A percentile compares a stretch with the other conserved stretches of the same genome.
These are phyloP conservation scores for Siderastrea siderea DNA, from an alignment of 92 coral and sea anemone genomes.

Conservation along the genomic window DNA sequence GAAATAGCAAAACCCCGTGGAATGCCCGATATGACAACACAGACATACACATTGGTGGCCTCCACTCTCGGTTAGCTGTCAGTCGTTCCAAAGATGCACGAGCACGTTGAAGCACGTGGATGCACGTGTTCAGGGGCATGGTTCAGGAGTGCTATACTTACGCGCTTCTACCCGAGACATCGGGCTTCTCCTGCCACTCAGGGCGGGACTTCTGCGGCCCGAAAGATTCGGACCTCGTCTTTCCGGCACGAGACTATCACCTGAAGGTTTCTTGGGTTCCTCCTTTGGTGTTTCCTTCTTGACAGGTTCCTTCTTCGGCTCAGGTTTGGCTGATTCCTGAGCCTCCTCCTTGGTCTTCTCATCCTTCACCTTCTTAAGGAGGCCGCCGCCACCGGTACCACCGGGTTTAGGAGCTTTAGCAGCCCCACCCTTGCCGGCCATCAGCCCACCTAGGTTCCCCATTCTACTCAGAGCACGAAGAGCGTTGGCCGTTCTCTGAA, in stretches of 20 bases:
- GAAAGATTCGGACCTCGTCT: conserved; percentile 43
- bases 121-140: conserved; percentile 33
- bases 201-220: conserved; percentile 81
- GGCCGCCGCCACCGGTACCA: conserved; percentile 38
- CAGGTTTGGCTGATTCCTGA: conserved; percentile 44
- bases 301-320: conserved; percentile 41
- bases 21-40: conserved; percentile 23
- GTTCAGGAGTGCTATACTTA: conserved; percentile 89
- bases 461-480: conserved; percentile 95
- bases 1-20: not conserved
- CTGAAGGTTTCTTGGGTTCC: conserved; percentile 43
- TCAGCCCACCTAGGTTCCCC: conserved; percentile 85
- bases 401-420: conserved; percentile 57
- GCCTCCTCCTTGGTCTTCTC: conserved; percentile 52
- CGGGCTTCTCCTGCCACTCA: conserved; percentile 84
- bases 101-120: conserved; percentile 27
- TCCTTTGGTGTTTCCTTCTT: conserved; percentile 43
- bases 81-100: conserved; percentile 27
- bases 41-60: not conserved
- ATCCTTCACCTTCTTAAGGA: conserved; percentile 64
- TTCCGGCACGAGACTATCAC: conserved; percentile 62
- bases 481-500: conserved; percentile 97
- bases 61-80: conserved; percentile 32
- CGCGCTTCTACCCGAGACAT: conserved; percentile 68
- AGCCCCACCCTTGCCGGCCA: conserved; percentile 74